Conservation (phyloP, 2,113 vertebrate genomes). For the Butorides virescens region DNA sequence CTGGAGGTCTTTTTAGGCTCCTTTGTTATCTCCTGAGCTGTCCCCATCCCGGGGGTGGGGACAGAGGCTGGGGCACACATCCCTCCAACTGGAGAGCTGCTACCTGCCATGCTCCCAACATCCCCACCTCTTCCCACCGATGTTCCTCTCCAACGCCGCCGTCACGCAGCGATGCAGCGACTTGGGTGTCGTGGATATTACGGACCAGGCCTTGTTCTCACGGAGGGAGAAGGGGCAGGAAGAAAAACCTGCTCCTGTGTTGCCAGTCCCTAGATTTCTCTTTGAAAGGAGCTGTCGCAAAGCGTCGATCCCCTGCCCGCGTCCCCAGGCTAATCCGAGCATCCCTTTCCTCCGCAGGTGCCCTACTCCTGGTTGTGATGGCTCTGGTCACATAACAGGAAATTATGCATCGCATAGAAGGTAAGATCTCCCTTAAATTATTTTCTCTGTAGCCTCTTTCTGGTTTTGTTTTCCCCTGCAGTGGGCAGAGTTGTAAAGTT, state of each 20-base stretch:
- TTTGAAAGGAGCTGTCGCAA: not conserved
- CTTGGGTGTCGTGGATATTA: rapidly evolving
- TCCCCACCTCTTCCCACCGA: not conserved
- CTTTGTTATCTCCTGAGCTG: not conserved
- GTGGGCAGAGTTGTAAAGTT: conserved; percentile 36
- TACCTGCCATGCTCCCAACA: rapidly evolving
- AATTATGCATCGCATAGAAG: conserved; percentile 85
- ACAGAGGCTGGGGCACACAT: not conserved
- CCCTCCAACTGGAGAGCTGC: not conserved
- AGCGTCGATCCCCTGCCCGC: not conserved
- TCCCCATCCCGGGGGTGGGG: not conserved
- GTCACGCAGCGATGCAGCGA: rapidly evolving
- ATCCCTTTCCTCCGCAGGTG: conserved; percentile 70
- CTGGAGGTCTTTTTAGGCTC: not conserved
- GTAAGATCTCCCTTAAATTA: conserved; percentile 65
- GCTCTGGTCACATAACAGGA: conserved; percentile 85
- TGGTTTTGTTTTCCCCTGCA: not conserved
- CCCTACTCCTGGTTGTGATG: conserved; percentile 85
- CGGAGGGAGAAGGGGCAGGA: not conserved
- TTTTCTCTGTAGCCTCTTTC: not conserved
- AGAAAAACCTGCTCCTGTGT: not conserved
- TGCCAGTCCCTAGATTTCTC: not conserved
- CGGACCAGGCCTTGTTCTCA: not conserved
- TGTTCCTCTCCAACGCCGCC: rapidly evolving
- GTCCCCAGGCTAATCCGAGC: not conserved